phyloP scores from a whole-genome alignment of 2,113 vertebrate species.

The Bubo scandiacus region DNA sequence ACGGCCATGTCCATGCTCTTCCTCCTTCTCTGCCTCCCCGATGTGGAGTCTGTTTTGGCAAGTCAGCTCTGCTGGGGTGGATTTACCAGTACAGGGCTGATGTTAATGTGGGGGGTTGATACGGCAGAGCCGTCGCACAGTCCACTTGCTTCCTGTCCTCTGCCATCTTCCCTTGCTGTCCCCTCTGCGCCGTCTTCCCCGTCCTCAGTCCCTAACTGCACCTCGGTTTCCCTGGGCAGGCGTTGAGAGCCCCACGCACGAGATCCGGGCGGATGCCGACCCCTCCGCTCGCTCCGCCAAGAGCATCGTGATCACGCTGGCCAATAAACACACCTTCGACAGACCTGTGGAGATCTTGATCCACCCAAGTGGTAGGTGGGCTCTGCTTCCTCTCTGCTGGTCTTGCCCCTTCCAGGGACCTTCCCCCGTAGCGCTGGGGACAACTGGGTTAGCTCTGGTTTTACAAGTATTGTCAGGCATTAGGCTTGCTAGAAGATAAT shows the following conservation, averaged over 20 bases:
- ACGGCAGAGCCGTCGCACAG: accelerated
- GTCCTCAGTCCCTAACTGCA: background rate
- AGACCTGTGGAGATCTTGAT: constrained; percentile 91
- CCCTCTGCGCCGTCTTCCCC: background rate
- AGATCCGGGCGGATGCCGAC: constrained; percentile 90
- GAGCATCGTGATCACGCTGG: constrained; percentile 89
- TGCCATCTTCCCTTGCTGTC: background rate
- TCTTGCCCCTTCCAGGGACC: background rate
- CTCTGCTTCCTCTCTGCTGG: background rate
- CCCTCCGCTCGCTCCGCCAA: constrained; percentile 86
- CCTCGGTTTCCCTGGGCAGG: constrained; percentile 67
- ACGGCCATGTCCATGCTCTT: background rate
- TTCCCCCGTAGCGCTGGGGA: background rate
- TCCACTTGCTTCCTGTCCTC: background rate
- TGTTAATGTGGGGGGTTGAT: background rate
- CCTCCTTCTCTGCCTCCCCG: background rate
- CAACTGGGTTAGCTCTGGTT: background rate
- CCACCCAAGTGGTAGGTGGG: constrained; percentile 88
- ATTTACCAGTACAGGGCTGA: background rate
- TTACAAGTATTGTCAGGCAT: background rate
- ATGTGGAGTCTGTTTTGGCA: background rate
- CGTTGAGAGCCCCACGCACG: constrained; percentile 93
- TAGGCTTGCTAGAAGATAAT: background rate
- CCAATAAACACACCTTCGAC: constrained; percentile 94
- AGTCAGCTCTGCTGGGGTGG: background rate